Conservation (phyloP, 1,140 invertebrate species). For the Neomicropteryx cornuta region DNA sequence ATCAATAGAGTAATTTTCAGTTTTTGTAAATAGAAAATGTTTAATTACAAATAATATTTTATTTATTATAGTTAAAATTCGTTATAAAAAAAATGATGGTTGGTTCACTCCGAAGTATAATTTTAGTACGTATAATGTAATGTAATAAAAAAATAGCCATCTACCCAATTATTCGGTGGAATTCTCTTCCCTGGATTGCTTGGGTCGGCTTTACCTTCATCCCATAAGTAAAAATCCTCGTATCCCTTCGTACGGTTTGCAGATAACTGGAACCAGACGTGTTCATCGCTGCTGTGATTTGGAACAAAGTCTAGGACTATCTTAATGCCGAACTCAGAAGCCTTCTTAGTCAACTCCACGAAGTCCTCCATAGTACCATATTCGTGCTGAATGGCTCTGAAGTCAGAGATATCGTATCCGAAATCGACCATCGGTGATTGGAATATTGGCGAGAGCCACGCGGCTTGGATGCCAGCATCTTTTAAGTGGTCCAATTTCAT, state of each 20-base stretch:
- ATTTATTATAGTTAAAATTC: slow-evolving; percentile 27
- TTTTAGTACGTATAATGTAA: background rate
- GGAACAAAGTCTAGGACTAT: slow-evolving; percentile 58
- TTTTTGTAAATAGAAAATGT: slow-evolving; percentile 33
- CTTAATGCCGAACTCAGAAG: slow-evolving; percentile 45
- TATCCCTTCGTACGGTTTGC: slow-evolving; percentile 36
- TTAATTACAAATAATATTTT: slow-evolving; percentile 51
- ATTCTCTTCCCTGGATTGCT: slow-evolving; percentile 13
- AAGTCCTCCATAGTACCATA: slow-evolving; percentile 68
- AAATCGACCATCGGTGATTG: slow-evolving; percentile 56
- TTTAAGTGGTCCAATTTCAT: slow-evolving; percentile 39
- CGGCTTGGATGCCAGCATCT: slow-evolving; percentile 41
- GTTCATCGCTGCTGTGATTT: slow-evolving; percentile 61
- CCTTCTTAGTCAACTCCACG: slow-evolving; percentile 44
- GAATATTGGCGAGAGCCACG: slow-evolving; percentile 65
- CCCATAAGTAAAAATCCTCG: slow-evolving; percentile 59
- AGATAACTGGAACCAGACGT: slow-evolving; percentile 57
- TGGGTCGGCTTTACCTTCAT: slow-evolving; percentile 23
- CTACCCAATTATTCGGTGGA: slow-evolving; percentile 27
- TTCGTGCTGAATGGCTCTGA: slow-evolving; percentile 54
- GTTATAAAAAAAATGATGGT: slow-evolving; percentile 43
- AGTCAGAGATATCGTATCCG: slow-evolving; percentile 69
- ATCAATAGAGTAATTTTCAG: too few relatives aligned
- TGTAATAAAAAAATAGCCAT: background rate
- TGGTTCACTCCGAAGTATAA: slow-evolving; percentile 3